phyloP scores from a whole-genome alignment of 2,113 vertebrate genomes.

The Mandrillus leucophaeus region DNA sequence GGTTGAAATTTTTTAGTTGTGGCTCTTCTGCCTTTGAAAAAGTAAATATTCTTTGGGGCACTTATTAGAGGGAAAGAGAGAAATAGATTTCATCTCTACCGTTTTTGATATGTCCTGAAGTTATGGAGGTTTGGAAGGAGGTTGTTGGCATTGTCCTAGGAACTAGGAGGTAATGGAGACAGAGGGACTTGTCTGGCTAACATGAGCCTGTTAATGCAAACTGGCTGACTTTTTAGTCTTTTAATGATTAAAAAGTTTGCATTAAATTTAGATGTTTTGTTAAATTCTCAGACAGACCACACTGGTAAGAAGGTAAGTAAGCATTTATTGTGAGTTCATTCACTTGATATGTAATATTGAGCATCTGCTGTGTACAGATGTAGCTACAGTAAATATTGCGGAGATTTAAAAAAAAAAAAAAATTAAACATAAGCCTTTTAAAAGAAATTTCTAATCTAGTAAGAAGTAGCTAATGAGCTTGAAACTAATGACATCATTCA shows the following conservation, averaged over 20 bases:
- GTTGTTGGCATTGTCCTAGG: neutral
- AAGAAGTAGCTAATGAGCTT: neutral
- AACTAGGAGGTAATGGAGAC: neutral
- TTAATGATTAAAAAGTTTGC: conserved; percentile 12
- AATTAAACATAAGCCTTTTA: neutral
- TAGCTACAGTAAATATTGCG: neutral
- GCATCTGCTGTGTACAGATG: neutral
- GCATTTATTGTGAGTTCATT: conserved; percentile 22
- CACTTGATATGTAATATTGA: neutral
- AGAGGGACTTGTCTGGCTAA: neutral
- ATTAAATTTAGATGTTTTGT: conserved; percentile 39
- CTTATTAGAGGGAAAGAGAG: neutral
- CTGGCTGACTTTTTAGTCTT: neutral
- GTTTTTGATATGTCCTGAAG: conserved; percentile 4
- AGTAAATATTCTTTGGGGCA: neutral
- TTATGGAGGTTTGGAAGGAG: neutral
- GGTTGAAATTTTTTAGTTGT: neutral
- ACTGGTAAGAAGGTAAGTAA: neutral
- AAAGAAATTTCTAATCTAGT: conserved; percentile 4
- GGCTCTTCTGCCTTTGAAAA: conserved; percentile 1
- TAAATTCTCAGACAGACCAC: neutral
- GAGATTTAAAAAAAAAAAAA: neutral
- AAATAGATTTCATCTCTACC: neutral
- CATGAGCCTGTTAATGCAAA: neutral
- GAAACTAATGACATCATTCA: neutral